Percentiles rank a stretch among this genome's conserved stretches.
Conservation (phyloP, 2,113 vertebrate genomes). For the Triplophysa siluroides region DNA sequence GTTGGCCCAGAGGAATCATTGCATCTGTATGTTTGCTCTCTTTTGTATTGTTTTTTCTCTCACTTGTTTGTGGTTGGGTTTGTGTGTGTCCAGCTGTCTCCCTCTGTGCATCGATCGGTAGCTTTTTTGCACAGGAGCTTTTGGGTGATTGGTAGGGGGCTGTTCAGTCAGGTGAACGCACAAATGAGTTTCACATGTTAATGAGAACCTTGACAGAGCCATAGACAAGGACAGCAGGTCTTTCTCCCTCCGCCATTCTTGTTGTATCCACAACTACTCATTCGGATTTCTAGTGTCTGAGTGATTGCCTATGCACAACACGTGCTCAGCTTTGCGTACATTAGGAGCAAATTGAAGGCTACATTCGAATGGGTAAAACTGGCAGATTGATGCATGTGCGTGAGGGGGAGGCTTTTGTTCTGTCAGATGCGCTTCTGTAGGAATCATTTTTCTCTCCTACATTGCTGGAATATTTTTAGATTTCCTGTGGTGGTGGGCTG, state of each 20-base stretch:
- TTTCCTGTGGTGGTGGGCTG: constrained; percentile 13
- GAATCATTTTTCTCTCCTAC: constrained; percentile 27
- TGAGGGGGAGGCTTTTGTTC: neutral
- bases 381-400: neutral
- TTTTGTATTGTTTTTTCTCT: constrained; percentile 5
- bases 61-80: constrained; percentile 12
- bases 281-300: constrained; percentile 12
- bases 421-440: constrained; percentile 29
- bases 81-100: constrained; percentile 22
- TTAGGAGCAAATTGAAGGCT: constrained; percentile 32
- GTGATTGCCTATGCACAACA: constrained; percentile 2
- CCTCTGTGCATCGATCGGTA: neutral
- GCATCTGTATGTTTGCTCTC: neutral
- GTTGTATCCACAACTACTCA: neutral
- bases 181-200: constrained; percentile 71
- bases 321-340: constrained; percentile 23
- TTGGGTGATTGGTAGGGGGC: constrained; percentile 43
- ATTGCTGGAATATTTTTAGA: constrained; percentile 34
- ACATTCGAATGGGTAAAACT: constrained; percentile 18
- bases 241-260: neutral
- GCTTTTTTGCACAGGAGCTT: neutral
- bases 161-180: constrained; percentile 40
- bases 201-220: constrained; percentile 74
- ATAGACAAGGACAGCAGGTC: constrained; percentile 69
- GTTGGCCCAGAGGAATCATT: no score